Percentiles rank a stretch among this genome's conserved stretches.
These are phyloP conservation scores for Drosophila aff. DNA, from an alignment of 1,140 invertebrate genomes.

Conservation along the genomic window DNA sequence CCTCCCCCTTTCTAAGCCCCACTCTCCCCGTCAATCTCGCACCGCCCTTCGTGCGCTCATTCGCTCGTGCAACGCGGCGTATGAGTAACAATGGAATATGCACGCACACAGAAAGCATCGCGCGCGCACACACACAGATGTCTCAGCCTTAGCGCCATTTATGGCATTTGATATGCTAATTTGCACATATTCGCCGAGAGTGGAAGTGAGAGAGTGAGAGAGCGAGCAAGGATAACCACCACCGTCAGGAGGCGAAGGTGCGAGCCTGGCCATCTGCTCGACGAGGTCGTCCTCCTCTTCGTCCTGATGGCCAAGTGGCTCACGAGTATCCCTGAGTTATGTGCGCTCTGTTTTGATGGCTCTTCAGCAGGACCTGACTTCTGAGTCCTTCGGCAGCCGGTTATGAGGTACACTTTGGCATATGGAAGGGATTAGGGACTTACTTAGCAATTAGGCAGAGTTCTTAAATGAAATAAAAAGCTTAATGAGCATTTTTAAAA, in stretches of 20 bases:
- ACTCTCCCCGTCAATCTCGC: conserved; percentile 30
- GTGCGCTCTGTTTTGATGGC: conserved; percentile 59
- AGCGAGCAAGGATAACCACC: conserved; percentile 49
- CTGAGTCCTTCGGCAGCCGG: conserved; percentile 12
- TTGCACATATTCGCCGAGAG: conserved; percentile 66
- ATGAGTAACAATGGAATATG: conserved; percentile 70
- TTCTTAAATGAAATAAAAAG: background rate
- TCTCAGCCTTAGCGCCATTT: conserved; percentile 55
- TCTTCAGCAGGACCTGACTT: conserved; percentile 24
- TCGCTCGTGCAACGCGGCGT: conserved; percentile 74
- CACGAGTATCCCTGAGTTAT: conserved; percentile 51
- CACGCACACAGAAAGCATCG: conserved; percentile 33
- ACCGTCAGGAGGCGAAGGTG: conserved; percentile 45
- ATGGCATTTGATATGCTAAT: conserved; percentile 83
- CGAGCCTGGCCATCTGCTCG: conserved; percentile 38
- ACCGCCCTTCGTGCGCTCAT: conserved; percentile 77
- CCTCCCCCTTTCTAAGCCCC: background rate
- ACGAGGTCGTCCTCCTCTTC: conserved; percentile 26
- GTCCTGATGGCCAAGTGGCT: conserved; percentile 51
- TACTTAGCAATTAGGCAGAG: background rate
- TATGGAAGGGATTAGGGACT: background rate
- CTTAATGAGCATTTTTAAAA: background rate
- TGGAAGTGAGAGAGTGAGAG: conserved; percentile 19
- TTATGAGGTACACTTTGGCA: conserved; percentile 10
- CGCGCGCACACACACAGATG: conserved; percentile 5